Conservation (phyloP, 2,888 invertebrate genomes). For the Drosophila nr. perissopoda region DNA sequence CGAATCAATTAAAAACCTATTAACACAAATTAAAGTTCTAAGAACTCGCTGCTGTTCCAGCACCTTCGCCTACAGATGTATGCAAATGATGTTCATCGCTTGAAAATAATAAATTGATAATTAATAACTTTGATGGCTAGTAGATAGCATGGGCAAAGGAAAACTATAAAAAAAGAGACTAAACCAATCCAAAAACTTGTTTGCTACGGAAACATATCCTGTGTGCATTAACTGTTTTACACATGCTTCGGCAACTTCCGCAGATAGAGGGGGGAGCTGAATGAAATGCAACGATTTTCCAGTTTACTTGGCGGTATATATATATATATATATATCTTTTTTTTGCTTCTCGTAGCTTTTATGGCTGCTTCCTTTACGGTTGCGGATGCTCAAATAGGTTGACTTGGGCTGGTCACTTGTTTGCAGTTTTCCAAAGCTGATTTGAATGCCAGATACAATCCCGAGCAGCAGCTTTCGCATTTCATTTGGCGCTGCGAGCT, state of each 20-base stretch:
- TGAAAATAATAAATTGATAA: slow-evolving; percentile 67
- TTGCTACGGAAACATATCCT: slow-evolving; percentile 75
- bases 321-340: slow-evolving; percentile 35
- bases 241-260: slow-evolving; percentile 83
- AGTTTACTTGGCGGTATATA: slow-evolving; percentile 54
- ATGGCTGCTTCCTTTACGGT: slow-evolving; percentile 49
- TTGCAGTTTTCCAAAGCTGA: slow-evolving; percentile 70
- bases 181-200: slow-evolving; percentile 51
- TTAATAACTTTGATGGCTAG: slow-evolving; percentile 67
- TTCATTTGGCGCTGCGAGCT: slow-evolving; percentile 56
- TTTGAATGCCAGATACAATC: slow-evolving; percentile 77
- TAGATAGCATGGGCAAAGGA: slow-evolving; percentile 24
- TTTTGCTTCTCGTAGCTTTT: slow-evolving; percentile 17
- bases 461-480: slow-evolving; percentile 76
- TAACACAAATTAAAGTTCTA: slow-evolving; percentile 33
- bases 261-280: slow-evolving; percentile 30
- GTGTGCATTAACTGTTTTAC: slow-evolving; percentile 83
- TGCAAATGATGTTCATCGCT: slow-evolving; percentile 57
- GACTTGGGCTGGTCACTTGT: slow-evolving; percentile 61
- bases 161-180: slow-evolving; percentile 10
- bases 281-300: slow-evolving; percentile 55
- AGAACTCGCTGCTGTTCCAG: slow-evolving; percentile 29
- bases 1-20: slow-evolving; percentile 73
- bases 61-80: slow-evolving; percentile 21
- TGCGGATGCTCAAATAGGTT: slow-evolving; percentile 80